Conservation (phyloP, 2,797 vertebrate species). For the Phrynocephalus vlangalii region DNA sequence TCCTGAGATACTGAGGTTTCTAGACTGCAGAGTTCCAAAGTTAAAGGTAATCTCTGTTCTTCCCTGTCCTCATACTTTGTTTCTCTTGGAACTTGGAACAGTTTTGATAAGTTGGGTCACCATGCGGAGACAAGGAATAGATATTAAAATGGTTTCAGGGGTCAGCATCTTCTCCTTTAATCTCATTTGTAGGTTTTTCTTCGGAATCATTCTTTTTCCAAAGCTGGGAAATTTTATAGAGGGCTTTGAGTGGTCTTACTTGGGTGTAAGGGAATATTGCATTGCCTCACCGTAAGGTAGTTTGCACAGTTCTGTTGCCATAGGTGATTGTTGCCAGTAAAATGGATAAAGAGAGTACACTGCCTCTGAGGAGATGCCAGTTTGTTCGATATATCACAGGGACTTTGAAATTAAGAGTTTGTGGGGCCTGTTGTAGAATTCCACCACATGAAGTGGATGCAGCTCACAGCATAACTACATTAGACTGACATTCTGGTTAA, state of each 20-base stretch:
- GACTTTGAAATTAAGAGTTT: conserved; percentile 20
- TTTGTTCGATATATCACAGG: neutral
- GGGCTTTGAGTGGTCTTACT: neutral
- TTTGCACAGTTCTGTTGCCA: neutral
- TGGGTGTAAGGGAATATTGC: neutral
- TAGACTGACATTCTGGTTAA: no score
- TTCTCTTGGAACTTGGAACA: neutral
- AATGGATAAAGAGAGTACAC: neutral
- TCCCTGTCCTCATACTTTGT: neutral
- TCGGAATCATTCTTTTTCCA: neutral
- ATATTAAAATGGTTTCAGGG: neutral
- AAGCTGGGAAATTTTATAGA: neutral
- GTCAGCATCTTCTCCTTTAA: neutral
- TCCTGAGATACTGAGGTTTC: neutral
- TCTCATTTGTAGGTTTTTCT: neutral
- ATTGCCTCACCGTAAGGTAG: neutral
- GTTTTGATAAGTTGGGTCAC: neutral
- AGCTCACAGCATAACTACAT: no score
- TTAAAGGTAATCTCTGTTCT: neutral
- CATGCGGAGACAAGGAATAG: neutral
- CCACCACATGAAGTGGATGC: no score
- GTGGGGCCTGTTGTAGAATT: no score
- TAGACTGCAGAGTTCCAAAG: neutral
- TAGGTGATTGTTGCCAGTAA: neutral
- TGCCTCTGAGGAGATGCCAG: neutral